phyloP scores from a whole-genome alignment of 2,797 vertebrate species.

The Notoglanidium macrostoma region DNA sequence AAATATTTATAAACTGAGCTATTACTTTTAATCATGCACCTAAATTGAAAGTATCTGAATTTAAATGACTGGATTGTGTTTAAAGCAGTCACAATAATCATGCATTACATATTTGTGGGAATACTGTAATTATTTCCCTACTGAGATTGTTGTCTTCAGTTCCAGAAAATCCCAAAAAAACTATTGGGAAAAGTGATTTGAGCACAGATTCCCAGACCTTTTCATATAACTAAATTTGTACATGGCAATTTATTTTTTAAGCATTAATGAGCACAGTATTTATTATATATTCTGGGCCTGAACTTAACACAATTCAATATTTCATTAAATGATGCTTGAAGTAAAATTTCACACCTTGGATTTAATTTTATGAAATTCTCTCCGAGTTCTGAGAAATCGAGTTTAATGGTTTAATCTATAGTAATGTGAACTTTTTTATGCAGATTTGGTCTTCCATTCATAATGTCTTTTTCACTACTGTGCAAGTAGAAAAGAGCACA shows the following conservation, averaged over 20 bases:
- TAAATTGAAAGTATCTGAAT: background rate
- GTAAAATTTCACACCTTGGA: background rate
- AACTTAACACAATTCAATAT: background rate
- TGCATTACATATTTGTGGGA: background rate
- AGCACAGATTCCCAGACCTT: background rate
- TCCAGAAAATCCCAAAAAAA: background rate
- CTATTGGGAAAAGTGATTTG: background rate
- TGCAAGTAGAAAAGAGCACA: background rate
- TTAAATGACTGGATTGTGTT: background rate
- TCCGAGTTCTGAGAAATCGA: background rate
- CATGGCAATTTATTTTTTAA: background rate
- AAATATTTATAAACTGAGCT: background rate
- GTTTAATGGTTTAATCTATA: background rate
- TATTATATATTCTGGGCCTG: background rate
- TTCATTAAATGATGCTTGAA: background rate
- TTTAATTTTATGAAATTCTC: background rate
- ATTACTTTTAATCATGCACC: background rate
- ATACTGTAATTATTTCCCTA: background rate
- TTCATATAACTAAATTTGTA: background rate
- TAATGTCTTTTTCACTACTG: background rate
- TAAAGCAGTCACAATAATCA: background rate
- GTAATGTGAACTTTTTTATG: background rate
- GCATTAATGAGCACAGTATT: background rate
- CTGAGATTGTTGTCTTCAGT: background rate
- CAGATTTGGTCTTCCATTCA: too few relatives aligned